A percentile compares a stretch with the other conserved stretches of the same genome.
These are phyloP conservation scores for Pogonognathellus flavescens DNA, from an alignment of 1,140 invertebrate genomes.

Conservation along the genomic window DNA sequence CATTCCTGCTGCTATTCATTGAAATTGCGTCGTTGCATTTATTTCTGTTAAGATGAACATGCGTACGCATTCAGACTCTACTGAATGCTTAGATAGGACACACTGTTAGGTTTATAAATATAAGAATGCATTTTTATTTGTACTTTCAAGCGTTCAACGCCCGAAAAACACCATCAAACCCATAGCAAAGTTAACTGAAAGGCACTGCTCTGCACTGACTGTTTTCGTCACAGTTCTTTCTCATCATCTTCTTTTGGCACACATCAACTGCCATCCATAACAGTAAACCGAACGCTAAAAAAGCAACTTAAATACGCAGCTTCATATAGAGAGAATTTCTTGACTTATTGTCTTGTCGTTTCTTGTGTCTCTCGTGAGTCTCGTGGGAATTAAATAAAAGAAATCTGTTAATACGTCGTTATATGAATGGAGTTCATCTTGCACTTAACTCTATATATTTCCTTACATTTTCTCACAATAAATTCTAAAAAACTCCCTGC, in stretches of 20 bases:
- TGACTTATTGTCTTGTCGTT: conserved; percentile 18
- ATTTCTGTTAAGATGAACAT: no score
- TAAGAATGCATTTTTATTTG: conserved; percentile 5
- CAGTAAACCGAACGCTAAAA: no score
- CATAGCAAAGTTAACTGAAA: background rate
- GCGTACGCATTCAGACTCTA: no score
- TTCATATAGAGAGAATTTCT: background rate
- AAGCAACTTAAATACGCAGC: no score
- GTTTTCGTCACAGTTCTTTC: conserved; percentile 17
- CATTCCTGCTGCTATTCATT: no score
- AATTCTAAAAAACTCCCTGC: background rate
- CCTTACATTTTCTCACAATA: background rate
- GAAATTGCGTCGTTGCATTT: no score
- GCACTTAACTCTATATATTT: background rate
- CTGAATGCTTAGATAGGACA: background rate
- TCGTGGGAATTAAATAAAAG: conserved; percentile 21
- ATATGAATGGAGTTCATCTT: background rate
- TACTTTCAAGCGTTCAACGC: conserved; percentile 34
- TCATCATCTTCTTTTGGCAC: background rate
- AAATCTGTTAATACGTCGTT: background rate
- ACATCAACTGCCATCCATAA: background rate
- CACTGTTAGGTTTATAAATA: background rate
- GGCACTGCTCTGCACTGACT: background rate
- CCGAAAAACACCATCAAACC: conserved; percentile 29
- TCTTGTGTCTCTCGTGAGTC: background rate